These are phyloP conservation scores for Corapipo altera DNA, from an alignment of 2,113 vertebrate genomes.

Conservation along the genomic window DNA sequence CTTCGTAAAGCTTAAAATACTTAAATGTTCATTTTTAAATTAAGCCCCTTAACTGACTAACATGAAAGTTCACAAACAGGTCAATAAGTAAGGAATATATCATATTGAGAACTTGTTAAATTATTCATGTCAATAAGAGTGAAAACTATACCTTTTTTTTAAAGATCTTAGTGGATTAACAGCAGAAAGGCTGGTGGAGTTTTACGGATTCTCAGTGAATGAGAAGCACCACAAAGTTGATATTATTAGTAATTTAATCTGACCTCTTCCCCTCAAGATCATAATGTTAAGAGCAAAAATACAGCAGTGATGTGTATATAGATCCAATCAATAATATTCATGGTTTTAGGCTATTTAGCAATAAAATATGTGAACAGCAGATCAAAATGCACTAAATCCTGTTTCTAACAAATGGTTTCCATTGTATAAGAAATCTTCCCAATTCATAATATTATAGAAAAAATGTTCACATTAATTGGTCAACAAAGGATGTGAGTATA, in stretches of 20 bases:
- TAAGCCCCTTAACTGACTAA: background rate
- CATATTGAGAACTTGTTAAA: background rate
- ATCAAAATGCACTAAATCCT: background rate
- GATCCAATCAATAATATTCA: background rate
- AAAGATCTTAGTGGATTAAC: background rate
- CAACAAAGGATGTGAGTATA: background rate
- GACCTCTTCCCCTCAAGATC: background rate
- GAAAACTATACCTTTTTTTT: background rate
- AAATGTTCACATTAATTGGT: background rate
- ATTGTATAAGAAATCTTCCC: background rate
- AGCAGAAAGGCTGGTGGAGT: background rate
- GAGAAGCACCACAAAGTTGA: background rate
- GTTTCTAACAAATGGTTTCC: background rate
- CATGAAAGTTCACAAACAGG: background rate
- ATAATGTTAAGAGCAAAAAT: background rate
- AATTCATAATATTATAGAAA: background rate
- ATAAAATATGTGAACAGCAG: background rate
- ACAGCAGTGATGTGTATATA: background rate
- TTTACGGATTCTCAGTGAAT: background rate
- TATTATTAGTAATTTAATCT: background rate
- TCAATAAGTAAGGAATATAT: background rate
- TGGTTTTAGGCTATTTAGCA: background rate
- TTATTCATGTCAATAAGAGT: background rate
- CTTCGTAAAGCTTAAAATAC: background rate
- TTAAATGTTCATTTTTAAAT: background rate